Evolutionary conservation across 2,888 invertebrate species (phyloP).

Genomic region (Clusia tigrina): DNA sequence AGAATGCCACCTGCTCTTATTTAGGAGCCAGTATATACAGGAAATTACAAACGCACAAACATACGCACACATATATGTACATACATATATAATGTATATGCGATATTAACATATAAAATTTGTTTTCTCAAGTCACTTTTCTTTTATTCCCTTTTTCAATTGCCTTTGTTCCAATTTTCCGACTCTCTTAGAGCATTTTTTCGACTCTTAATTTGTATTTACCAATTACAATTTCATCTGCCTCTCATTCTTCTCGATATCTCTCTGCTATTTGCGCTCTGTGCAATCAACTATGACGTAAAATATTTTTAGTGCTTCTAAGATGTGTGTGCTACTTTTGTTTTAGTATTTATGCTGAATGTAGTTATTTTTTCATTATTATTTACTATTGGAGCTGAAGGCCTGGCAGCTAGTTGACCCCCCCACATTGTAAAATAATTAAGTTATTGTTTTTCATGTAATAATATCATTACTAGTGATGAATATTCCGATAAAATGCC

Average conservation of each 20-base stretch:
- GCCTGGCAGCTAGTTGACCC: no score
- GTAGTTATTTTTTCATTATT: no score
- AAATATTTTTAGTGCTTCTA: slow-evolving; percentile 37
- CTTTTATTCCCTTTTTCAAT: background rate
- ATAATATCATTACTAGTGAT: no score
- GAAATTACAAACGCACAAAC: background rate
- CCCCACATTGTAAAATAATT: no score
- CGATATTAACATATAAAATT: background rate
- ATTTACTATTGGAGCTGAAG: no score
- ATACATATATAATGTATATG: no score
- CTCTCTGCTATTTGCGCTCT: slow-evolving; percentile 9
- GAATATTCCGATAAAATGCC: no score
- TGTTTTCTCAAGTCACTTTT: background rate
- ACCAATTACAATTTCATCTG: background rate
- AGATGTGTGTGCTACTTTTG: slow-evolving; percentile 1
- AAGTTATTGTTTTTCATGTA: no score
- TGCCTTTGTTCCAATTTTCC: background rate
- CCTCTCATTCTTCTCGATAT: background rate
- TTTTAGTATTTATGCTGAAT: no score
- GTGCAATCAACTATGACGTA: slow-evolving; percentile 48
- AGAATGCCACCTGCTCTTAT: slow-evolving; percentile 4
- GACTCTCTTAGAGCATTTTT: background rate
- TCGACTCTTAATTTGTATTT: background rate
- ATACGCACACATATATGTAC: background rate
- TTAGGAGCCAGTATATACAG: no score